A percentile compares a stretch with the other conserved stretches of the same genome.
phyloP scores from a whole-genome alignment of 2,888 invertebrate species.

The Orthosia cruda region DNA sequence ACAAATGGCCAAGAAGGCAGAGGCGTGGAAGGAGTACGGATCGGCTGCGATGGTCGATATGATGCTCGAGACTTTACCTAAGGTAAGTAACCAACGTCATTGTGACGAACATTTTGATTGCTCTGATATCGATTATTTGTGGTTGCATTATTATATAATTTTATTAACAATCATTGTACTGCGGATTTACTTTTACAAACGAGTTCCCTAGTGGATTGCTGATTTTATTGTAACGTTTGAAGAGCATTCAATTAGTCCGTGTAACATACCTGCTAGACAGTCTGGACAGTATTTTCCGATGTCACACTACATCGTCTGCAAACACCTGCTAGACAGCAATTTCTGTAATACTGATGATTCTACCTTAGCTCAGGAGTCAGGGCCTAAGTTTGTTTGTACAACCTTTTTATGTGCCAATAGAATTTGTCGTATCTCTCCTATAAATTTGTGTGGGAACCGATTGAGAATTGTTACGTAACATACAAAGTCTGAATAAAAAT shows the following conservation, averaged over 20 bases:
- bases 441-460: background rate
- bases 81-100: constrained; percentile 91
- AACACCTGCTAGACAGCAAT: background rate
- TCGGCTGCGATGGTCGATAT: constrained; percentile 99
- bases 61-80: constrained; percentile 98
- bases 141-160: constrained; percentile 10
- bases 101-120: constrained; percentile 8
- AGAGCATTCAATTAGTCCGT: background rate
- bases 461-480: background rate
- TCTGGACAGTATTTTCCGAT: background rate
- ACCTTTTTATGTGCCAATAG: too few species aligned
- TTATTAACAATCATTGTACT: background rate
- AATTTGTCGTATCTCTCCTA: background rate
- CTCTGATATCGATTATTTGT: constrained; percentile 10
- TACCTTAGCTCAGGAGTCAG: background rate
- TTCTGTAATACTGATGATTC: background rate
- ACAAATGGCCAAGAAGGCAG: constrained; percentile 99
- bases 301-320: background rate
- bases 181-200: background rate
- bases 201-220: background rate
- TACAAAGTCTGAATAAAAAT: too few species aligned
- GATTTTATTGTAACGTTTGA: background rate
- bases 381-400: background rate
- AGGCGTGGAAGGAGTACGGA: constrained; percentile 99
- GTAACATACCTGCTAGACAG: background rate